Evolutionary conservation across 92 coral and sea anemone species (phyloP).

Genomic region (Phenganax marumi): DNA sequence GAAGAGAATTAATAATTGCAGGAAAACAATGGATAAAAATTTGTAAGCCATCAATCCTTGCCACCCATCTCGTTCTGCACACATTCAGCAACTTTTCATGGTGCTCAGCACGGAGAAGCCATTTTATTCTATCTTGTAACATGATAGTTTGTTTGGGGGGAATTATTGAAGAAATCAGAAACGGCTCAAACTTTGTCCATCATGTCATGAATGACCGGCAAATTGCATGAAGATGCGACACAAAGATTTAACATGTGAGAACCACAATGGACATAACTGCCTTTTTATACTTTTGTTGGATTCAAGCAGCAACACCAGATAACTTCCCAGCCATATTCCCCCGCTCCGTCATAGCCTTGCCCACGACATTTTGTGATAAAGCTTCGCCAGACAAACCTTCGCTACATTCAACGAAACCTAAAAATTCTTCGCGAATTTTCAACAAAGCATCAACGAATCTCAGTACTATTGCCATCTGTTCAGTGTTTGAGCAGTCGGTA

Average conservation of each 20-base stretch:
- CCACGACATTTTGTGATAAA: slow-evolving; percentile 36
- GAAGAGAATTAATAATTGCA: slow-evolving; percentile 19
- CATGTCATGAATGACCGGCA: slow-evolving; percentile 24
- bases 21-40: slow-evolving; percentile 2
- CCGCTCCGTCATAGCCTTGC: slow-evolving; percentile 47
- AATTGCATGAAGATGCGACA: slow-evolving; percentile 35
- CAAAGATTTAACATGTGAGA: no score
- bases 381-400: slow-evolving; percentile 33
- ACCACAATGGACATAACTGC: slow-evolving; percentile 38
- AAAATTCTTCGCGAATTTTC: slow-evolving; percentile 19
- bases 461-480: slow-evolving; percentile 38
- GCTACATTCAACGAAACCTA: slow-evolving; percentile 20
- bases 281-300: slow-evolving; percentile 22
- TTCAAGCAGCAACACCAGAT: no score
- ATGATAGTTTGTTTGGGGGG: slow-evolving; percentile 18
- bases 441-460: slow-evolving; percentile 42
- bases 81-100: slow-evolving; percentile 30
- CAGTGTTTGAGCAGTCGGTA: slow-evolving; percentile 40
- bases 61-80: slow-evolving; percentile 29
- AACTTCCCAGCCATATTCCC: slow-evolving; percentile 49
- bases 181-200: slow-evolving; percentile 34
- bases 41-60: no score
- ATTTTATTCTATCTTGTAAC: slow-evolving; percentile 21
- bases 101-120: neutral
- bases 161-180: slow-evolving; percentile 35